A percentile compares a stretch with the other conserved stretches of the same genome.
Evolutionary conservation across 1,140 invertebrate species (phyloP).

Genomic region (Anastrepha obliqua): DNA sequence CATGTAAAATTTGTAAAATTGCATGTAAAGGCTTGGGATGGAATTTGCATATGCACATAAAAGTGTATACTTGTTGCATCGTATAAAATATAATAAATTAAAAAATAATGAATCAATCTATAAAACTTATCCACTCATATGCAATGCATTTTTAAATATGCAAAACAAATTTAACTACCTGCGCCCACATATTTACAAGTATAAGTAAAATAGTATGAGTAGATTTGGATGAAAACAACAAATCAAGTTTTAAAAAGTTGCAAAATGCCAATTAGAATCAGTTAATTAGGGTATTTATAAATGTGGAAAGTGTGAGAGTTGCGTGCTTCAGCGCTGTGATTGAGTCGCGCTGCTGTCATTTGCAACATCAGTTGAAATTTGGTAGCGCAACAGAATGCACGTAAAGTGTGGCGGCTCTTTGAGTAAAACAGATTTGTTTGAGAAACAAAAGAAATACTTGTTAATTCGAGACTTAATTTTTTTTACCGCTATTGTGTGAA

Average conservation of each 20-base stretch:
- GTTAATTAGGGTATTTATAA: neutral
- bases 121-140: no score
- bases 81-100: no score
- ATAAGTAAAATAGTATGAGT: no score
- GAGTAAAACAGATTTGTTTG: neutral
- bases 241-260: neutral
- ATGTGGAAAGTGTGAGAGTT: neutral
- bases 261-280: neutral
- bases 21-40: neutral
- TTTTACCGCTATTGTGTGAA: neutral
- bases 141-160: no score
- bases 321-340: neutral
- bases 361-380: constrained; percentile 33
- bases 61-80: no score
- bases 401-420: neutral
- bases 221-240: no score
- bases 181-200: no score
- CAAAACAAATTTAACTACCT: no score
- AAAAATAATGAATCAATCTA: no score
- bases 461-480: neutral
- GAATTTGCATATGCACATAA: neutral
- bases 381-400: constrained; percentile 21
- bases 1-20: neutral
- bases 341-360: neutral
- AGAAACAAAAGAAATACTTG: neutral